Evolutionary conservation across 2,888 invertebrate genomes (phyloP).

Genomic region (Papilio gigon): DNA sequence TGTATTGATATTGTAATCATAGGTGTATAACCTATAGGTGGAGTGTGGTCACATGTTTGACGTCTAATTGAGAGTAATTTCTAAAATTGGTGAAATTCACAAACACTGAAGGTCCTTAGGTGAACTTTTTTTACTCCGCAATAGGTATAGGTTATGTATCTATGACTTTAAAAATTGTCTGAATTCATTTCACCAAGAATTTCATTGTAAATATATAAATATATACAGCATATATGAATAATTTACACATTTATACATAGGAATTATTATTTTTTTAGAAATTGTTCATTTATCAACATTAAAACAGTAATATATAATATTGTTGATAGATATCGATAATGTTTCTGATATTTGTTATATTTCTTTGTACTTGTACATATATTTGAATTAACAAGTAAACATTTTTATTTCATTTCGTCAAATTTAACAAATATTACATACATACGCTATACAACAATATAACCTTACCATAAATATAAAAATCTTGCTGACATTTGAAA

Average conservation of each 20-base stretch:
- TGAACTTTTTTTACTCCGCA: too few relatives aligned
- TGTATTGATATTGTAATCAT: conserved; percentile 10
- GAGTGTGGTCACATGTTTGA: too few relatives aligned
- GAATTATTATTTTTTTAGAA: conserved; percentile 12
- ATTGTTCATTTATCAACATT: conserved; percentile 14
- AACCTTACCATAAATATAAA: too few relatives aligned
- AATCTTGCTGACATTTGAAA: too few relatives aligned
- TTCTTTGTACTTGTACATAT: conserved; percentile 36
- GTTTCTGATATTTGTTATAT: conserved; percentile 35
- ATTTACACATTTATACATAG: conserved; percentile 24
- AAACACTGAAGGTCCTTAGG: too few relatives aligned
- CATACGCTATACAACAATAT: conserved; percentile 42
- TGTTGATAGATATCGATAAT: conserved; percentile 33
- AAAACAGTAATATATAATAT: conserved; percentile 31
- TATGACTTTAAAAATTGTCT: too few relatives aligned
- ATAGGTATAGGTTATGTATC: too few relatives aligned
- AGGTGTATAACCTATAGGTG: too few relatives aligned
- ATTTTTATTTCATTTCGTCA: conserved; percentile 40
- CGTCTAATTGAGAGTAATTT: too few relatives aligned
- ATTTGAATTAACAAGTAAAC: conserved; percentile 28
- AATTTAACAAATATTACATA: conserved; percentile 31
- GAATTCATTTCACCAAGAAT: conserved; percentile 27
- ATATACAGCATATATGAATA: conserved; percentile 13
- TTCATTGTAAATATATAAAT: conserved; percentile 25
- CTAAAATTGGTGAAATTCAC: too few relatives aligned